A percentile compares a stretch with the other conserved stretches of the same genome.
Conservation (phyloP, 2,113 vertebrate genomes). For the Psittacus erithacus region DNA sequence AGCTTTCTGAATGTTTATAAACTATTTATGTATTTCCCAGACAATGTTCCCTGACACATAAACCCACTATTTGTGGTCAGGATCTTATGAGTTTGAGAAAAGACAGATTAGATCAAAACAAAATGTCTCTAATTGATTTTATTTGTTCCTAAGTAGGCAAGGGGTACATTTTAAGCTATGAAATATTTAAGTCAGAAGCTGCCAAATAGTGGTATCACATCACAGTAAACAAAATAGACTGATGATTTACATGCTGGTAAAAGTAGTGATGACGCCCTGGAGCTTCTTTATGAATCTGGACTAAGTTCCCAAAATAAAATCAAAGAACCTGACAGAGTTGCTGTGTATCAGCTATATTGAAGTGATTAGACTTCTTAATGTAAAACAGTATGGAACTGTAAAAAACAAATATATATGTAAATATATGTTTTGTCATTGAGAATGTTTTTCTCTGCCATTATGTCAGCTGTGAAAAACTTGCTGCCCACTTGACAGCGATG, state of each 20-base stretch:
- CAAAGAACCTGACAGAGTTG: neutral
- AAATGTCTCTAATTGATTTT: neutral
- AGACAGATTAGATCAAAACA: neutral
- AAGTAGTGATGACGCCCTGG: neutral
- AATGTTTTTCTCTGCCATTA: accelerated
- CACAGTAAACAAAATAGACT: neutral
- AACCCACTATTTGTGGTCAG: neutral
- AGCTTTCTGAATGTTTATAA: neutral
- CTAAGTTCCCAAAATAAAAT: neutral
- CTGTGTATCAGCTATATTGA: neutral
- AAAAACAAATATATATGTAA: neutral
- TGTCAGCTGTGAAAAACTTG: neutral
- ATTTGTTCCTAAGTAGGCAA: neutral
- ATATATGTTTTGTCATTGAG: neutral
- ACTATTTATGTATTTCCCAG: neutral
- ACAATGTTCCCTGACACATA: accelerated
- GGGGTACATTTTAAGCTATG: neutral
- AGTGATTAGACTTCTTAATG: neutral
- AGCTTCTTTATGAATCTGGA: neutral
- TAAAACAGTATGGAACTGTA: neutral
- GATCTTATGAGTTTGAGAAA: neutral
- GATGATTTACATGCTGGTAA: neutral
- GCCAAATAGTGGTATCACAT: neutral
- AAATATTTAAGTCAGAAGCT: neutral
- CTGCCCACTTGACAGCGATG: neutral